Evolutionary conservation across 2,888 invertebrate species (phyloP), one percentile per base, ranked within the genome.

Genomic region (Poecilus cupreus): DNA sequence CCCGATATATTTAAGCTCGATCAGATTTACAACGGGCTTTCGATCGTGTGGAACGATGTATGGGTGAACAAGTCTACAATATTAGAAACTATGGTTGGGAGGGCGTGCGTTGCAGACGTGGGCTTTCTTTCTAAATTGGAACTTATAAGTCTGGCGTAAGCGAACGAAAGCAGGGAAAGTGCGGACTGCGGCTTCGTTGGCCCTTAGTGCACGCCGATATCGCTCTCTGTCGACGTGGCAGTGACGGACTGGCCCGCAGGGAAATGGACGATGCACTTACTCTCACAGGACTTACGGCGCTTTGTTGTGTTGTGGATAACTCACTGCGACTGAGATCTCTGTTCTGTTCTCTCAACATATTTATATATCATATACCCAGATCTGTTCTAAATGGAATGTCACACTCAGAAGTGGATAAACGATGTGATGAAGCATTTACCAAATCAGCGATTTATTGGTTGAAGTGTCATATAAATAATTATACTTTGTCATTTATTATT

Each of bases 1-100:
- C 60, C 60, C 79, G 32, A 79, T 79, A 79, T 68, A 79, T 46
- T 79, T 79, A 49, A 79, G 70, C 79, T 24, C 57, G 80, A 80
- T 72, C 72, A 80, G 80, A 80, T 80, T 72, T 80, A 80, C 80
- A 72, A 39, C 80, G 43, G 72, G 72, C 80, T 72, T 72, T 80
- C 80, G 80, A 80, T 80, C 49, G 79, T 37, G 20, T 70, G 49
- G 18, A 51, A 37, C 80, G 72, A 80, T 57, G 72, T 72, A 80
- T 57, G 72, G 51, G n/a, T 70, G 79, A 68, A 51, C 79, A 68
- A 49, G 72, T 54, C 70, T 37, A 39, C 80, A 54, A 80, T 80
- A 80, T 80, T 80, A 80, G 80, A 57, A 80, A 80, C 54, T 80
- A 80, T 72, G 57, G 60, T 32, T 32, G 16, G 8, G n/a, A n/a